Evolutionary conservation across 2,113 vertebrate species (phyloP).

Genomic region (Protobothrops mucrosquamatus): DNA sequence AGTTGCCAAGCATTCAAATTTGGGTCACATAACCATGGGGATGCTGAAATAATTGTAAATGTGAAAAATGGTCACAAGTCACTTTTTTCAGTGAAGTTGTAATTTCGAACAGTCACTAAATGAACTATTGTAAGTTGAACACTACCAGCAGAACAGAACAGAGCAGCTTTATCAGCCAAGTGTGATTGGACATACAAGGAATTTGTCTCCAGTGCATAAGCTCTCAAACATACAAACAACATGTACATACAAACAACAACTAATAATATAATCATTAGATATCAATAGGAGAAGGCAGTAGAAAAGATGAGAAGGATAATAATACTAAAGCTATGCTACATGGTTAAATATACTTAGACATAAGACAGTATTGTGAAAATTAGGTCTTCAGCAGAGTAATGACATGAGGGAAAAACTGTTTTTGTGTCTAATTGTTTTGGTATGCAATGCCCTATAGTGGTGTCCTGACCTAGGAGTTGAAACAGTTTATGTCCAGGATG

Average conservation of each 20-base stretch:
- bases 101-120: too few species aligned
- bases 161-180: too few species aligned
- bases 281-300: too few species aligned
- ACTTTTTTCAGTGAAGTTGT: not conserved
- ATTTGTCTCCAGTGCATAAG: not conserved
- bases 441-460: not conserved
- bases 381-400: not conserved
- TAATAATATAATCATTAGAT: not conserved
- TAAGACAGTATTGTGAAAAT: not conserved
- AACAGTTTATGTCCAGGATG: not conserved
- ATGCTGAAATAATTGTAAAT: not conserved
- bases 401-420: not conserved
- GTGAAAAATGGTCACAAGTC: not conserved
- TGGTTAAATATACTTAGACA: not conserved
- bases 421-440: not conserved
- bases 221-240: not conserved
- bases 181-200: not conserved
- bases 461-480: not conserved
- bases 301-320: not conserved
- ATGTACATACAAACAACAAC: not conserved
- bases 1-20: not conserved
- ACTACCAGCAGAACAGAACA: too few species aligned
- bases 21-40: not conserved
- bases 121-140: too few species aligned
- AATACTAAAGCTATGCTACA: not conserved